phyloP scores from a whole-genome alignment of 2,797 vertebrate genomes.

The Darevskia nairensis region DNA sequence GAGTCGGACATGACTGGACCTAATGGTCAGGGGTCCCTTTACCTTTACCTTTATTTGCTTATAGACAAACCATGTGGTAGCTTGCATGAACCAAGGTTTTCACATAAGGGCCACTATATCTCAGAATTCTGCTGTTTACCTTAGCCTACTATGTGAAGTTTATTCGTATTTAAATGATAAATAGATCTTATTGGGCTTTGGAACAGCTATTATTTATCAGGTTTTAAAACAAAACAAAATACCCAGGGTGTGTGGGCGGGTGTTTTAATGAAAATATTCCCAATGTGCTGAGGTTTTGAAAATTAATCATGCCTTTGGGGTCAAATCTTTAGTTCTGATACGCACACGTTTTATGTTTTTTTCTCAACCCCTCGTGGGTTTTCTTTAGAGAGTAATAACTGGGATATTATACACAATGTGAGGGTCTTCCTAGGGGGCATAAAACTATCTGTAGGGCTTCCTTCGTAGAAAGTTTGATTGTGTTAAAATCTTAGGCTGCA shows the following conservation, averaged over 20 bases:
- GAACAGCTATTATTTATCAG: not conserved
- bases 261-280: not conserved
- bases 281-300: not conserved
- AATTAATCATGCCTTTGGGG: not conserved
- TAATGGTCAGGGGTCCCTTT: no score
- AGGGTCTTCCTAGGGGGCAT: not conserved
- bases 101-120: no score
- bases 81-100: not conserved
- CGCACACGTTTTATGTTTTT: not conserved
- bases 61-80: not conserved
- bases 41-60: no score
- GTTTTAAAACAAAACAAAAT: not conserved
- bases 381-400: not conserved
- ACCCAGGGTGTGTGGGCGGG: no score
- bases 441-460: not conserved
- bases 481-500: not conserved
- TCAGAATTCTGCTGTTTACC: not conserved
- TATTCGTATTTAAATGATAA: not conserved
- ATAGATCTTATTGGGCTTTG: not conserved
- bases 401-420: not conserved
- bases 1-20: no score
- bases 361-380: not conserved
- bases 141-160: not conserved
- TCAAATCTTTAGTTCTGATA: not conserved
- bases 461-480: not conserved